Evolutionary conservation across 2,797 vertebrate genomes (phyloP).

Genomic region (Enteromius treurensis): DNA sequence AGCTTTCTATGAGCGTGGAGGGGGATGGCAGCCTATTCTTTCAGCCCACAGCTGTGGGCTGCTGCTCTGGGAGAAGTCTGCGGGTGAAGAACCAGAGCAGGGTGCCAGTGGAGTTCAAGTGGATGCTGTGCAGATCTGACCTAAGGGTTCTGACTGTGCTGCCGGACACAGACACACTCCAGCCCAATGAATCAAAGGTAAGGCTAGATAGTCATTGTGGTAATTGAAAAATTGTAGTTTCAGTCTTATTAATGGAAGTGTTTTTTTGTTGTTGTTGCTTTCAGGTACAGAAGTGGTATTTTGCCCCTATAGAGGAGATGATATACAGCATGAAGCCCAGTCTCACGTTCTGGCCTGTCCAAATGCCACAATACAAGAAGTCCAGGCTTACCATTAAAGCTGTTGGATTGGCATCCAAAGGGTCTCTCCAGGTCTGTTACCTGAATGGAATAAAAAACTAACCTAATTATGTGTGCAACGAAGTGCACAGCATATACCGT

Average conservation of each 20-base stretch:
- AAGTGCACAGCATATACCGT: not conserved
- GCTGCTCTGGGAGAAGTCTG: slow-evolving; percentile 71
- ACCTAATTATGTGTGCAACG: not conserved
- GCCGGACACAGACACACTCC: slow-evolving; percentile 82
- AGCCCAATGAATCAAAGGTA: slow-evolving; percentile 87
- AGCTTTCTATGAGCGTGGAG: slow-evolving; percentile 79
- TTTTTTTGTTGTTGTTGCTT: slow-evolving; percentile 56
- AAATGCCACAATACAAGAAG: slow-evolving; percentile 66
- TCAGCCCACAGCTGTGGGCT: slow-evolving; percentile 83
- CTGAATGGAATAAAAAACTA: not conserved
- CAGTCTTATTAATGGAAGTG: not conserved
- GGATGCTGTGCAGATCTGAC: slow-evolving; percentile 80
- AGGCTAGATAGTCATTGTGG: slow-evolving; percentile 56
- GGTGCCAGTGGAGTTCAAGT: slow-evolving; percentile 84
- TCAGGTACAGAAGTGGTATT: slow-evolving; percentile 87
- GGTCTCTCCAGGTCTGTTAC: slow-evolving; percentile 79
- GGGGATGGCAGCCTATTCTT: slow-evolving; percentile 80
- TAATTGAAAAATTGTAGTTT: not conserved
- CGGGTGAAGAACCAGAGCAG: slow-evolving; percentile 83
- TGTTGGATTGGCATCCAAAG: slow-evolving; percentile 77
- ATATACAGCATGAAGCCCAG: slow-evolving; percentile 78
- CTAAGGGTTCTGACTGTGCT: slow-evolving; percentile 77
- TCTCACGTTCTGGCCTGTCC: slow-evolving; percentile 79
- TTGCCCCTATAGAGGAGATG: slow-evolving; percentile 81
- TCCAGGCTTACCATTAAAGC: slow-evolving; percentile 74